phyloP scores from a whole-genome alignment of 2,888 invertebrate species.

The Andrena chrysosceles region DNA sequence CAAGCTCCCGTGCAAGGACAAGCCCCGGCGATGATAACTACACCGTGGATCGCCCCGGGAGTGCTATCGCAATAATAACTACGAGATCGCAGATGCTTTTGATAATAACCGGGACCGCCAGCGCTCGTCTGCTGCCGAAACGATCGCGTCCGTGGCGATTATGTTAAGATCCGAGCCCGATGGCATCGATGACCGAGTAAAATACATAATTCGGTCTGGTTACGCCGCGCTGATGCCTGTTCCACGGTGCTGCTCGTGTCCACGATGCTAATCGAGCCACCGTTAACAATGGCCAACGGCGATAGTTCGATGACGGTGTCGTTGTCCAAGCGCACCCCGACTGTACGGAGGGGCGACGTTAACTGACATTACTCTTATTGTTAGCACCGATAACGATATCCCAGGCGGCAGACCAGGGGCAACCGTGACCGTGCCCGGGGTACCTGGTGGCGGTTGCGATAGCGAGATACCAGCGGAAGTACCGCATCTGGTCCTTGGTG shows the following conservation, averaged over 20 bases:
- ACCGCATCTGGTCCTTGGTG: constrained; percentile 57
- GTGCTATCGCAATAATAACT: constrained; percentile 32
- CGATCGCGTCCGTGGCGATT: constrained; percentile 13
- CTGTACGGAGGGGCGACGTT: constrained; percentile 26
- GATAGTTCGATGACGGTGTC: constrained; percentile 47
- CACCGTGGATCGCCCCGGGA: constrained; percentile 9
- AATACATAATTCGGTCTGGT: constrained; percentile 18
- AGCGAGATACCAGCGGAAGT: constrained; percentile 40
- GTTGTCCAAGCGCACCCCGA: constrained; percentile 18
- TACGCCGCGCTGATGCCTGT: not conserved
- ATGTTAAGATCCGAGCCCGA: constrained; percentile 36
- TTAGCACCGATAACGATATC: constrained; percentile 50
- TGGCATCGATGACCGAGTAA: constrained; percentile 17
- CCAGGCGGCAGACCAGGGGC: not conserved
- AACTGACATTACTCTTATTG: constrained; percentile 60
- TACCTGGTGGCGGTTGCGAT: constrained; percentile 45
- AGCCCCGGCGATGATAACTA: constrained; percentile 40
- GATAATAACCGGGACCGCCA: constrained; percentile 18
- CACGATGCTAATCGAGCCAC: constrained; percentile 43
- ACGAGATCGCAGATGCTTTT: constrained; percentile 42
- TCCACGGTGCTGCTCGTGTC: not conserved
- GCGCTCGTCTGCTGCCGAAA: not conserved
- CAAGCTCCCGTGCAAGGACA: constrained; percentile 1
- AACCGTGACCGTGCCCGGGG: constrained; percentile 31
- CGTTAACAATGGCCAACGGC: constrained; percentile 36